Percentiles rank a stretch among this genome's conserved stretches.
Conservation (phyloP, 2,113 vertebrate genomes). For the Mandrillus leucophaeus region DNA sequence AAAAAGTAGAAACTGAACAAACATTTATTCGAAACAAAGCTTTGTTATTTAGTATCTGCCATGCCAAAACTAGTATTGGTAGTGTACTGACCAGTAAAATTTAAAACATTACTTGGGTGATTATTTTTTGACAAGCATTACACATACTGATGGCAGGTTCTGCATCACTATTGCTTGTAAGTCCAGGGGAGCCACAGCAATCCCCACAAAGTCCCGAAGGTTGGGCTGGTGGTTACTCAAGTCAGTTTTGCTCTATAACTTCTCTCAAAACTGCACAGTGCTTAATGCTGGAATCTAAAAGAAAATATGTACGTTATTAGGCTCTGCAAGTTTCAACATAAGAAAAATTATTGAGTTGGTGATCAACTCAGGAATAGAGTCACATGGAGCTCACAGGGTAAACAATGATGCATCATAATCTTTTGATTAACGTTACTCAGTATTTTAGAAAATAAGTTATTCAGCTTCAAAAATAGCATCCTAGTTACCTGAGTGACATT, state of each 20-base stretch:
- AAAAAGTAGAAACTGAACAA: not conserved
- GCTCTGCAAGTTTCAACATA: not conserved
- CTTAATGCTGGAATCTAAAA: not conserved
- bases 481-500: not conserved
- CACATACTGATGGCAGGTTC: accelerated
- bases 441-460: not conserved
- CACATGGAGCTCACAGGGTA: not conserved
- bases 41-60: not conserved
- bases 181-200: accelerated
- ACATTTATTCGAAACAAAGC: not conserved
- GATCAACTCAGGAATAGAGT: not conserved
- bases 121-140: not conserved
- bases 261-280: not conserved
- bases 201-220: accelerated
- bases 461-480: not conserved
- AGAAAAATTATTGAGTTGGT: not conserved
- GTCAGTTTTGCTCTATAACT: not conserved
- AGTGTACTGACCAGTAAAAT: not conserved
- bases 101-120: not conserved
- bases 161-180: accelerated
- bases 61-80: accelerated
- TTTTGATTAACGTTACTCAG: not conserved
- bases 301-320: not conserved
- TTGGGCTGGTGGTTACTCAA: accelerated
- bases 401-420: not conserved